Evolutionary conservation across 1,140 invertebrate genomes (phyloP).

Genomic region (Hyles euphorbiae): DNA sequence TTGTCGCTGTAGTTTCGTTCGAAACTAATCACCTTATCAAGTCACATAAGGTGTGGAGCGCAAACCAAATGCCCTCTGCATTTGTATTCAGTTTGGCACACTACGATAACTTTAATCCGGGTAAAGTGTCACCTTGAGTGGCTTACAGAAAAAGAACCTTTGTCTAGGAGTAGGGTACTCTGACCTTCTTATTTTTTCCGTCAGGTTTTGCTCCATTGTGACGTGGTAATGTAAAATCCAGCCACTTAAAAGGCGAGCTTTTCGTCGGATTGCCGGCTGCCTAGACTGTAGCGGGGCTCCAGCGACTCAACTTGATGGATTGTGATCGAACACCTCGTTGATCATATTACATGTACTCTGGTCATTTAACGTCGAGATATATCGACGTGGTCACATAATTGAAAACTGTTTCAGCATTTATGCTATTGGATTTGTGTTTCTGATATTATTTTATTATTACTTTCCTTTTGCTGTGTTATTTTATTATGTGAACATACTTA

Average conservation of each 20-base stretch:
- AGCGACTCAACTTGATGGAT: slow-evolving; percentile 53
- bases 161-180: slow-evolving; percentile 55
- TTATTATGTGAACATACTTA: no score
- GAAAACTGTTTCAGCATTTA: slow-evolving; percentile 17
- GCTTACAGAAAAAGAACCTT: slow-evolving; percentile 64
- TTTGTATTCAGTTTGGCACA: slow-evolving; percentile 71
- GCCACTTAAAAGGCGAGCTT: slow-evolving; percentile 42
- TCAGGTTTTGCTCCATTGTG: slow-evolving; percentile 52
- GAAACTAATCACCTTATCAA: slow-evolving; percentile 28
- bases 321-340: slow-evolving; percentile 63
- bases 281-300: slow-evolving; percentile 36
- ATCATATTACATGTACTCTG: slow-evolving; percentile 57
- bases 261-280: slow-evolving; percentile 38
- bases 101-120: slow-evolving; percentile 72
- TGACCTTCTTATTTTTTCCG: slow-evolving; percentile 60
- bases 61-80: slow-evolving; percentile 34
- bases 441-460: no score
- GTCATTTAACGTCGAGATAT: slow-evolving; percentile 50
- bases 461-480: no score
- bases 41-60: slow-evolving; percentile 23
- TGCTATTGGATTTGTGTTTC: no score
- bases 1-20: background rate
- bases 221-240: slow-evolving; percentile 48
- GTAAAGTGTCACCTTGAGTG: slow-evolving; percentile 71
- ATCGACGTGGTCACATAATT: slow-evolving; percentile 24